A percentile compares a stretch with the other conserved stretches of the same genome.
Evolutionary conservation across 2,113 vertebrate species (phyloP).

Genomic region (Tachysurus fulvidraco): DNA sequence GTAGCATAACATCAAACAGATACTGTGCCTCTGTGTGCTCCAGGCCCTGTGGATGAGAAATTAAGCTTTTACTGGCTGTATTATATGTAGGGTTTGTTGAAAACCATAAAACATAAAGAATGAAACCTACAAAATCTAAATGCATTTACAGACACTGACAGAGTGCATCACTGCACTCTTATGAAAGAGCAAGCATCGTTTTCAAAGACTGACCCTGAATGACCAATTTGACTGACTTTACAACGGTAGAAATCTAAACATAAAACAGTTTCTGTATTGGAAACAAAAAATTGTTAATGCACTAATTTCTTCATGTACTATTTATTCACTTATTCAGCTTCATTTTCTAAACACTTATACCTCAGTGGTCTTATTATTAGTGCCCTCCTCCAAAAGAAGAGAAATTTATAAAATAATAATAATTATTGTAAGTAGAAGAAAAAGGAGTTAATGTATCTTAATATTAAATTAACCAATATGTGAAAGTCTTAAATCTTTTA

Average conservation of each 20-base stretch:
- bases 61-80: neutral
- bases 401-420: neutral
- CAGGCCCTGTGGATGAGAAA: constrained; percentile 71
- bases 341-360: neutral
- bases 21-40: constrained; percentile 81
- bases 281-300: neutral
- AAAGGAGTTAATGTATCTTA: neutral
- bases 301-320: neutral
- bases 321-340: neutral
- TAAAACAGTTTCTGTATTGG: neutral
- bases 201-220: neutral
- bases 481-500: neutral
- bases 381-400: neutral
- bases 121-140: neutral
- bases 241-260: neutral
- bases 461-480: neutral
- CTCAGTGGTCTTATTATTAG: neutral
- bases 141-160: neutral
- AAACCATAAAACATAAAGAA: neutral
- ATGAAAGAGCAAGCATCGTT: neutral
- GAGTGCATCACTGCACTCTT: neutral
- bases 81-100: neutral
- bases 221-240: neutral
- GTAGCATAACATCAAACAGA: constrained; percentile 82
- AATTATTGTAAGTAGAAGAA: neutral